These are phyloP conservation scores for Drosophila suzukii DNA, from an alignment of 1,140 invertebrate genomes.

Conservation along the genomic window DNA sequence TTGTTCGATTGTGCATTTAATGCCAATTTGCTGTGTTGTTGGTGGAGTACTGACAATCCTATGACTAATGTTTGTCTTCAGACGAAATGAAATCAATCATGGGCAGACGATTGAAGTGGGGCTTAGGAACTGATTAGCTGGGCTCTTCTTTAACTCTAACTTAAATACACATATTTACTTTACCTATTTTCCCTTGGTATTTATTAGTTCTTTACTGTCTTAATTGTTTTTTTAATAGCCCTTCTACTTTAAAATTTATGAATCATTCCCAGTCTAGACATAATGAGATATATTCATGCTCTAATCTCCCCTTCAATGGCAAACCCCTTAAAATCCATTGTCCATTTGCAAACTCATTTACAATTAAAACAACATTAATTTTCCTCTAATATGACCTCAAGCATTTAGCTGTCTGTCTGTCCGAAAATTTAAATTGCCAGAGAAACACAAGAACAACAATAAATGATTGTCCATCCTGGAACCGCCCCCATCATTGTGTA, in stretches of 20 bases:
- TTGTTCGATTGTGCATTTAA: slow-evolving; percentile 75
- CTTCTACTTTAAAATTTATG: slow-evolving; percentile 1
- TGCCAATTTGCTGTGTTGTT: slow-evolving; percentile 59
- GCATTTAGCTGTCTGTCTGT: slow-evolving; percentile 46
- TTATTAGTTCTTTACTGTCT: not conserved
- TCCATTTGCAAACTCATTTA: slow-evolving; percentile 72
- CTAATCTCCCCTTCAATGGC: slow-evolving; percentile 16
- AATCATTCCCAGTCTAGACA: slow-evolving; percentile 44
- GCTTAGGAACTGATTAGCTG: slow-evolving; percentile 38
- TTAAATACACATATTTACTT: no score
- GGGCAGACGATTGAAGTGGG: not conserved
- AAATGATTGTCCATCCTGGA: slow-evolving; percentile 52
- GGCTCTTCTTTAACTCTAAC: no score
- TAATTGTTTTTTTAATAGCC: not conserved
- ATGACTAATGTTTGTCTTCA: slow-evolving; percentile 57
- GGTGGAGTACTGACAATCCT: slow-evolving; percentile 16
- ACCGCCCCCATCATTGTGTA: slow-evolving; percentile 19
- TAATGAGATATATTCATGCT: slow-evolving; percentile 17
- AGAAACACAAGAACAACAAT: slow-evolving; percentile 31
- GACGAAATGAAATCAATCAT: slow-evolving; percentile 63
- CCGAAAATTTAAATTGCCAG: slow-evolving; percentile 67
- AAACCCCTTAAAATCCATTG: slow-evolving; percentile 8
- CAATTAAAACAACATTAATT: slow-evolving; percentile 83
- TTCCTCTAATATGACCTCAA: slow-evolving; percentile 78
- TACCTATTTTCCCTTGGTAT: not conserved